Evolutionary conservation across 2,113 vertebrate species (phyloP).

Genomic region (Columba janthina): DNA sequence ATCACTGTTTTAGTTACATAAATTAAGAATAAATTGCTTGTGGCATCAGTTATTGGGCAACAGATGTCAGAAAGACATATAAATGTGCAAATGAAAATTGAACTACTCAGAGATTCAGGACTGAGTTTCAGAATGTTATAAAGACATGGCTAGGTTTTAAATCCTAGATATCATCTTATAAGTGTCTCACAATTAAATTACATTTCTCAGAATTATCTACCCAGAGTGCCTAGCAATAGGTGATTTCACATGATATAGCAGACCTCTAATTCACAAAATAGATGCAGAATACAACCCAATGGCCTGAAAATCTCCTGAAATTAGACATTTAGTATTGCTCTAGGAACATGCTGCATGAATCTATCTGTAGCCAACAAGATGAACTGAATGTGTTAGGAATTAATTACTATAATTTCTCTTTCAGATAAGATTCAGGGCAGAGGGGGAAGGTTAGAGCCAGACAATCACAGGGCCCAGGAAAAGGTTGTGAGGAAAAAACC

Average conservation of each 20-base stretch:
- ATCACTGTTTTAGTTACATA: neutral
- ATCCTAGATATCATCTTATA: slow-evolving; percentile 48
- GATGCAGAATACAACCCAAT: slow-evolving; percentile 14
- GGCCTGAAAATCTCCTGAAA: slow-evolving; percentile 22
- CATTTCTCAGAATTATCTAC: slow-evolving; percentile 35
- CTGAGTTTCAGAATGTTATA: slow-evolving; percentile 25
- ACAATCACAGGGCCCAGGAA: neutral
- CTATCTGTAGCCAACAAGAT: neutral
- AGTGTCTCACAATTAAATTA: slow-evolving; percentile 57
- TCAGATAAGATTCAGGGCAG: neutral
- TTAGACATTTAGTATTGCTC: slow-evolving; percentile 13
- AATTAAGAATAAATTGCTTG: slow-evolving; percentile 4
- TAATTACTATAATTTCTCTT: slow-evolving; percentile 50
- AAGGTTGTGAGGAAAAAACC: neutral
- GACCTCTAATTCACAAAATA: slow-evolving; percentile 51
- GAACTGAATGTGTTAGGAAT: neutral
- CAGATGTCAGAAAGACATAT: slow-evolving; percentile 26
- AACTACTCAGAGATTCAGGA: neutral
- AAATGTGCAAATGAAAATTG: slow-evolving; percentile 42
- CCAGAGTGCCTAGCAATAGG: neutral
- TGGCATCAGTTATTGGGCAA: neutral
- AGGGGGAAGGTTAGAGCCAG: neutral
- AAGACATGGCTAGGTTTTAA: slow-evolving; percentile 25
- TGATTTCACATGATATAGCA: slow-evolving; percentile 28
- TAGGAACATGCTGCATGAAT: neutral